phyloP scores from a whole-genome alignment of 2,888 invertebrate species.

The Ischnura elegans region DNA sequence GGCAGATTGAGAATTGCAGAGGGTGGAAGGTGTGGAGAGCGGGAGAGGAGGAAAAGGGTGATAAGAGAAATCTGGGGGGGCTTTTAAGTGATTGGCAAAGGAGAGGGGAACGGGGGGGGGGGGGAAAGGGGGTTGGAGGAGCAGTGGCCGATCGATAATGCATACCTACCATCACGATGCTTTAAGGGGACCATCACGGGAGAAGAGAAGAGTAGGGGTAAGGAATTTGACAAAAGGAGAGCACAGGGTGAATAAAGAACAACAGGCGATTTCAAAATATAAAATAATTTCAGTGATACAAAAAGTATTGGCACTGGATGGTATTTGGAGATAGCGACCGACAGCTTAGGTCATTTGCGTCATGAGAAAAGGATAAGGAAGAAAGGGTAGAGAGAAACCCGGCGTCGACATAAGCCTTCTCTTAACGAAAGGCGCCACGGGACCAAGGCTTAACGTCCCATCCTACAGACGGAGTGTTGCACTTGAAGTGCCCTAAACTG shows the following conservation, averaged over 20 bases:
- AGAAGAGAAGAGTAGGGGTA: neutral
- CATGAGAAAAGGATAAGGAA: too few relatives aligned
- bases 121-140: neutral
- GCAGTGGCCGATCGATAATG: constrained; percentile 51
- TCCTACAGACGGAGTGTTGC: too few relatives aligned
- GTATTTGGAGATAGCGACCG: too few relatives aligned
- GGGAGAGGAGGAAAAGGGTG: neutral
- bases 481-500: too few relatives aligned
- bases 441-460: too few relatives aligned
- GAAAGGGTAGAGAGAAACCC: too few relatives aligned
- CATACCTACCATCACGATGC: neutral
- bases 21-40: neutral
- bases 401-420: too few relatives aligned
- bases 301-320: too few relatives aligned
- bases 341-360: too few relatives aligned
- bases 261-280: too few relatives aligned
- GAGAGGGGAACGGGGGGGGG: neutral
- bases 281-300: too few relatives aligned
- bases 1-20: neutral
- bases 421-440: too few relatives aligned
- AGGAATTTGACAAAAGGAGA: neutral
- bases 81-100: constrained; percentile 58
- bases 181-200: neutral
- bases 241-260: neutral
- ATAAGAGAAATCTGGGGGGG: constrained; percentile 57